Base-by-base conservation (phyloP, 2,888 invertebrate genomes). In the Ramazzottius varieornatus region DNA sequence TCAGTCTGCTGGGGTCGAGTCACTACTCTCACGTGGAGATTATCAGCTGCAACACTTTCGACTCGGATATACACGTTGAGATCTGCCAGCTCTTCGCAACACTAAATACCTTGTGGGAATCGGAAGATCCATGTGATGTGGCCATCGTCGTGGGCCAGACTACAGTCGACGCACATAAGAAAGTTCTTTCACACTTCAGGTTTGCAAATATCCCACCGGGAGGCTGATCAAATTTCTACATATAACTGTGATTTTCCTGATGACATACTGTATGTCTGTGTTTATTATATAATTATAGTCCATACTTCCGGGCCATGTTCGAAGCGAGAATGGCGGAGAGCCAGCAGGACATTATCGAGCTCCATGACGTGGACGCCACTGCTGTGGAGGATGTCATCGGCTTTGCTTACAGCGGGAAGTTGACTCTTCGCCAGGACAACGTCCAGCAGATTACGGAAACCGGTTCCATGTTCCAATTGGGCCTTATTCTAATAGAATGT, bases 261-360 rank as follows among this genome's bases (percentile, higher is more conserved):
- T 40, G 40, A 13, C 40, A 13, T 8, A 13, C 8, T 40, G 8
- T 40, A 20, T 40, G 40, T 40, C 40, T 40, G 40, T 40, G 40
- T 40, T 20, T 40, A 20, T 40, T 20, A 40, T 40, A 40, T 40
- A 40, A 40, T 54, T 54, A 29, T 24, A 54, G 54, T 73, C 89
- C 89, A 13, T 90, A 88, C 75, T 90, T 90, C 72, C 83, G 86
- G 76, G 86, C 86, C 16, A 90, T 90, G 90, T 90, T 90, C 73
- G 85, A 86, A 33, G 83, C 84, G 74, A 86, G 88, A 73, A 87
- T 90, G 87, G 82, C 84, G 2, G 89, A 90, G 76, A 83, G 86
- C 69, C 83, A 84, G 68, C 84, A 86, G 71, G 83, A 82, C 72
- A 86, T 86, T 73, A 85, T 89, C 65, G 83, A 82, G 63, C 84